These are phyloP conservation scores for Lacanobia wlatinum DNA, from an alignment of 2,888 invertebrate species.

Conservation along the genomic window DNA sequence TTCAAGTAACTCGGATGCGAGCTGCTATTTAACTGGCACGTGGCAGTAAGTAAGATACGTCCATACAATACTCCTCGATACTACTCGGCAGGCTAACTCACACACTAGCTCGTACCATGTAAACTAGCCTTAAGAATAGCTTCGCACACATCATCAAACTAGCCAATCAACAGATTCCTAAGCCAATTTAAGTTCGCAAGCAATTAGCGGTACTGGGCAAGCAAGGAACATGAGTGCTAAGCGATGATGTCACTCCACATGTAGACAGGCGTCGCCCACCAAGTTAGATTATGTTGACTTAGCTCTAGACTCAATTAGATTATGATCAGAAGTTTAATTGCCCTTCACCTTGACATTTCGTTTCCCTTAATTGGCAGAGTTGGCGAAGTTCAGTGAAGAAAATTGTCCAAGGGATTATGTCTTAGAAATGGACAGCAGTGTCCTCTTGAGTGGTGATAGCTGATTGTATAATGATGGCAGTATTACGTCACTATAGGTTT, in stretches of 20 bases:
- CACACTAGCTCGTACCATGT: too few species aligned
- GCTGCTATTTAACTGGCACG: too few species aligned
- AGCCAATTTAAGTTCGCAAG: constrained; percentile 27
- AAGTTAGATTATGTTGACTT: constrained; percentile 46
- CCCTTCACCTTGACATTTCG: constrained; percentile 36
- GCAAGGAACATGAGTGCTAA: not conserved
- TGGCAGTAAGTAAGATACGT: too few species aligned
- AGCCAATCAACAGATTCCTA: constrained; percentile 18
- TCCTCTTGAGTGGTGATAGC: not conserved
- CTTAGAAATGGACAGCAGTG: not conserved
- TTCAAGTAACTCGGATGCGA: too few species aligned
- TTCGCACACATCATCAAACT: not conserved
- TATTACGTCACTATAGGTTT: not conserved
- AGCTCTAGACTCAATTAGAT: constrained; percentile 50
- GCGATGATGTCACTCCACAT: constrained; percentile 31
- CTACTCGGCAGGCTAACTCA: too few species aligned
- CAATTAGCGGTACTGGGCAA: constrained; percentile 26
- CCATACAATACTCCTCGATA: too few species aligned
- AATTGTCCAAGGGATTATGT: constrained; percentile 22
- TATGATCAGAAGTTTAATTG: constrained; percentile 51
- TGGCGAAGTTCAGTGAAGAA: constrained; percentile 18
- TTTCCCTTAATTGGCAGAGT: constrained; percentile 28
- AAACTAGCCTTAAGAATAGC: not conserved
- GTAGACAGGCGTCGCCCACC: constrained; percentile 5
- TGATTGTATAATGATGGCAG: not conserved